phyloP scores from a whole-genome alignment of 2,113 vertebrate genomes.

The Gracilinanus agilis region DNA sequence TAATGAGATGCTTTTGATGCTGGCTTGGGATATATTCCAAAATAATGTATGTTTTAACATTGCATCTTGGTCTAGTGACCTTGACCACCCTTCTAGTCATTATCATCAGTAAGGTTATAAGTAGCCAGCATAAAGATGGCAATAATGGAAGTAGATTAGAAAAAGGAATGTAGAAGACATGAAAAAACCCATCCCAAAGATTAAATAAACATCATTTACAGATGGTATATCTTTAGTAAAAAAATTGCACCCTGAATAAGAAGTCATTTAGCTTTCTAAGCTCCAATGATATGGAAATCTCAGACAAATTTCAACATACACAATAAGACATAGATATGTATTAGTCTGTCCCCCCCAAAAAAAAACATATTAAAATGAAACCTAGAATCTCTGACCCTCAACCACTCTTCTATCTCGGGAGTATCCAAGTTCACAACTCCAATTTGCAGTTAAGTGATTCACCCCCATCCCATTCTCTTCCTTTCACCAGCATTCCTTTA shows the following conservation, averaged over 20 bases:
- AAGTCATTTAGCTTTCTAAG: neutral
- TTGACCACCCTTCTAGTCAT: neutral
- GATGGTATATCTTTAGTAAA: neutral
- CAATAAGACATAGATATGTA: neutral
- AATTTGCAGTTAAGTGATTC: neutral
- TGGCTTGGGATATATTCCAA: neutral
- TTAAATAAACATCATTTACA: neutral
- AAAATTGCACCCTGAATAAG: neutral
- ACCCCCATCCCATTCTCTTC: neutral
- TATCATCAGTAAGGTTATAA: neutral
- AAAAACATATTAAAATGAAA: neutral
- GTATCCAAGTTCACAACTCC: neutral
- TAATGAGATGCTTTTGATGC: neutral
- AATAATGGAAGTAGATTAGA: neutral
- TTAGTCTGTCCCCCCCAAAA: neutral
- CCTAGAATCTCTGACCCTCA: neutral
- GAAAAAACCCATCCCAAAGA: neutral
- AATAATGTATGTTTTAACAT: slow-evolving; percentile 14
- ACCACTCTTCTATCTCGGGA: neutral
- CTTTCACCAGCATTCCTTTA: neutral
- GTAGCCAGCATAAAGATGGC: neutral
- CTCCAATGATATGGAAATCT: neutral
- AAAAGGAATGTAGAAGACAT: neutral
- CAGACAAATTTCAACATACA: neutral
- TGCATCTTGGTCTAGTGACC: neutral